These are phyloP conservation scores for Choristoneura fumiferana DNA, from an alignment of 1,140 invertebrate genomes.

Conservation along the genomic window DNA sequence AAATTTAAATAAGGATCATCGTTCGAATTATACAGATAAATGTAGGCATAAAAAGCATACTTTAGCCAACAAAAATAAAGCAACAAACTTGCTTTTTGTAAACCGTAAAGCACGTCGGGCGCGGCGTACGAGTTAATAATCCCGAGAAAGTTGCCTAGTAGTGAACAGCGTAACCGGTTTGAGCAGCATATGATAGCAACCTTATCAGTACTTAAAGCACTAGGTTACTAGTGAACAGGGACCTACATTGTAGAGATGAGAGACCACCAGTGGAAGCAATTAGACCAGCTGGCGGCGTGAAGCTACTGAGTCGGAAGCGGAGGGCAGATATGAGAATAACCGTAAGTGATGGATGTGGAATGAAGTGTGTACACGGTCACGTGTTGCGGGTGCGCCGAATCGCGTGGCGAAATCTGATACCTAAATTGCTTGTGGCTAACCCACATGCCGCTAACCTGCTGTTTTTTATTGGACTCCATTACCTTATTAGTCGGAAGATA, in stretches of 20 bases:
- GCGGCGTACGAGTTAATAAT: slow-evolving; percentile 37
- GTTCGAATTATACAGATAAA: too few relatives aligned
- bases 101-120: slow-evolving; percentile 11
- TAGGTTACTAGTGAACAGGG: slow-evolving; percentile 45
- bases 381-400: slow-evolving; percentile 44
- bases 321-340: slow-evolving; percentile 59
- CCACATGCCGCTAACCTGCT: slow-evolving; percentile 33
- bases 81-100: not conserved
- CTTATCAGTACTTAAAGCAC: slow-evolving; percentile 48
- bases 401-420: slow-evolving; percentile 51
- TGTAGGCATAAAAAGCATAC: too few relatives aligned
- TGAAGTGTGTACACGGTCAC: slow-evolving; percentile 55
- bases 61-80: not conserved
- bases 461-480: slow-evolving; percentile 17
- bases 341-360: slow-evolving; percentile 44
- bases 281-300: slow-evolving; percentile 40
- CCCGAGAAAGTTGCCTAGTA: slow-evolving; percentile 53
- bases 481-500: slow-evolving; percentile 17
- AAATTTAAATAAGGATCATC: too few relatives aligned
- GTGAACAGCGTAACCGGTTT: slow-evolving; percentile 47
- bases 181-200: slow-evolving; percentile 40
- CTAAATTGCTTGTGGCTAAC: slow-evolving; percentile 22
- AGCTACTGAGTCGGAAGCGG: slow-evolving; percentile 54
- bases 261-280: slow-evolving; percentile 10
- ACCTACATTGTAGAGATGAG: slow-evolving; percentile 5